Evolutionary conservation across 2,797 vertebrate species (phyloP).

Genomic region (Sebastes iracundus): DNA sequence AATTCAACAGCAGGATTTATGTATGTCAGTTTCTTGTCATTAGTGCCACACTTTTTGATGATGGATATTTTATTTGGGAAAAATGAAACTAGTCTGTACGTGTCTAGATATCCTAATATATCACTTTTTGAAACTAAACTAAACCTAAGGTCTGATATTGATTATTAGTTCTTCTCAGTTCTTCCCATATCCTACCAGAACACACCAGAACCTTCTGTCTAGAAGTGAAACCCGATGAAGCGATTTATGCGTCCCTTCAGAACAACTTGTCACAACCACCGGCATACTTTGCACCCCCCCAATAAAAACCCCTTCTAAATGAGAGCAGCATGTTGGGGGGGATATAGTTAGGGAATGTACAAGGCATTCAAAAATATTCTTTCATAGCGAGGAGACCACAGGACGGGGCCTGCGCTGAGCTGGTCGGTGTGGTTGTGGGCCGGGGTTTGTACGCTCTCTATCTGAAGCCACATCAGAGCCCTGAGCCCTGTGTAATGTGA

Average conservation of each 20-base stretch:
- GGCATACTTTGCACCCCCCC: background rate
- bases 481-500: slow-evolving; percentile 74
- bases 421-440: slow-evolving; percentile 70
- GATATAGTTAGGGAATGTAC: slow-evolving; percentile 63
- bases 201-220: slow-evolving; percentile 19
- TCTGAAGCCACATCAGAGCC: slow-evolving; percentile 82
- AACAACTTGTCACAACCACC: slow-evolving; percentile 50
- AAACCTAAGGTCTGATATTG: slow-evolving; percentile 12
- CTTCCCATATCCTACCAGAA: slow-evolving; percentile 6
- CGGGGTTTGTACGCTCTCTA: slow-evolving; percentile 68
- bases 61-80: background rate
- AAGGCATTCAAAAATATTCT: slow-evolving; percentile 74
- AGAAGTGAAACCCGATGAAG: slow-evolving; percentile 45
- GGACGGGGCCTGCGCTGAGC: slow-evolving; percentile 62
- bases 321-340: slow-evolving; percentile 63
- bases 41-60: background rate
- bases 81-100: too few species aligned
- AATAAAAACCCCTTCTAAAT: slow-evolving; percentile 48
- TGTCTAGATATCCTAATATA: background rate
- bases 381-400: slow-evolving; percentile 75
- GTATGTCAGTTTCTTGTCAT: background rate
- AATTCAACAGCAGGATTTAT: background rate
- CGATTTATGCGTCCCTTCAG: slow-evolving; percentile 13
- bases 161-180: slow-evolving; percentile 16
- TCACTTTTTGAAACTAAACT: background rate